phyloP scores from a whole-genome alignment of 2,113 vertebrate genomes.

The Salvelinus alpinus region DNA sequence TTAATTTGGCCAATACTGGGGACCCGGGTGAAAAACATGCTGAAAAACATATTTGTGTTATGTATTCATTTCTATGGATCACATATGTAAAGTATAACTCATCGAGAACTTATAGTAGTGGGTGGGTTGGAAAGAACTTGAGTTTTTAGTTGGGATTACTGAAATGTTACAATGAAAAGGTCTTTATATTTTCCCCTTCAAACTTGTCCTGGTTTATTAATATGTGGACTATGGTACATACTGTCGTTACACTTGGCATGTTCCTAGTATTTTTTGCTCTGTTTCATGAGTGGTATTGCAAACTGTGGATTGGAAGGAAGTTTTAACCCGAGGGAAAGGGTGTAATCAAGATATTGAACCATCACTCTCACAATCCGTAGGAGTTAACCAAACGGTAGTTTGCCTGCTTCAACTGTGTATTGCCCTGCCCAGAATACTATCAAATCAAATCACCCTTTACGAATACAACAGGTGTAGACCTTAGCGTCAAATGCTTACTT shows the following conservation, averaged over 20 bases:
- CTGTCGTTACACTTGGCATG: background rate
- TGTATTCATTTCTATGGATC: background rate
- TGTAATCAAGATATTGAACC: background rate
- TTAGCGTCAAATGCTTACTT: no score
- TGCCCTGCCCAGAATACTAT: no score
- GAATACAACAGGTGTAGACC: no score
- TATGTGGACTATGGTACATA: background rate
- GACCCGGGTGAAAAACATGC: no score
- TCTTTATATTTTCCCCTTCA: background rate
- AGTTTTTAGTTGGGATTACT: background rate
- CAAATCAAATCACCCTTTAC: no score
- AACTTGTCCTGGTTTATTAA: background rate
- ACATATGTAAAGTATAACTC: background rate
- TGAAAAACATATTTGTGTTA: background rate
- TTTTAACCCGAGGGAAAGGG: background rate
- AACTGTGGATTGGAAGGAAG: background rate
- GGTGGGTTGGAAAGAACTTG: background rate
- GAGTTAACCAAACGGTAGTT: no score
- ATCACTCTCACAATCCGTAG: background rate
- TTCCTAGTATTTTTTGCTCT: background rate
- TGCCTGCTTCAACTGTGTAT: no score
- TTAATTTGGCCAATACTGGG: constrained; percentile 27
- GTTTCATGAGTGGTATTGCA: background rate
- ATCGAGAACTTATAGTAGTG: background rate
- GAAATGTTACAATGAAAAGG: background rate